Evolutionary conservation across 1,140 invertebrate species (phyloP), one percentile per base, ranked within the genome.

Genomic region (Aethina tumida): DNA sequence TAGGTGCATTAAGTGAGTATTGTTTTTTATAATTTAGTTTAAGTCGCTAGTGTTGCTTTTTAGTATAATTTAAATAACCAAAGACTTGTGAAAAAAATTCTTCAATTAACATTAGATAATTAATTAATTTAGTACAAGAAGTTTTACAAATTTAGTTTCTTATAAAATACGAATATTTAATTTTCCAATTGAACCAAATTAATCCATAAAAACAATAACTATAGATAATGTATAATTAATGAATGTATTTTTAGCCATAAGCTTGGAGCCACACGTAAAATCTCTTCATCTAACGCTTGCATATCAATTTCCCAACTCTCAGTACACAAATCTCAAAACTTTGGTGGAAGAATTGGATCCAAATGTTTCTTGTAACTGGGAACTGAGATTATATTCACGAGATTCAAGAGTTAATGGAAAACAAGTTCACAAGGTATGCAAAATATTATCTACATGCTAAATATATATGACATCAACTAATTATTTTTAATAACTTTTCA

Each of bases 271-370:
- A 1, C 79, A 84, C 53, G 76, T 80, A 13, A 90, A 91, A 62
- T 85, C 84, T 8, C 65, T 91, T 9, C 88, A 93, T 59, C 66
- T 94, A 43, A 90, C 88, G 2, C 63, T 93, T 45, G 86, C 88
- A 3, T 92, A 92, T 66, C 84, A 89, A 63, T 92, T 92, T 60
- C 74, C 77, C 12, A 66, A 70, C 34, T 68, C 68, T 14, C 75
- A 83, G 17, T 89, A 79, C 56, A 71, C 79, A 43, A 60, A 70
- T 16, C 67, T 94, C 13, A 79, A 85, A 61, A 64, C 63, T 7
- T 66, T 90, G 50, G 82, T 86, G 16, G 75, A 83, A 49, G 69
- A 70, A 16, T 65, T 93, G 20, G 74, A 81, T 48, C 66, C 77
- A 4, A 66, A 65, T 26, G 69, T 72, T 5, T 64, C 71, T 16